Base-by-base conservation (phyloP, 1,140 invertebrate genomes). In the Drosophila virilis region DNA sequence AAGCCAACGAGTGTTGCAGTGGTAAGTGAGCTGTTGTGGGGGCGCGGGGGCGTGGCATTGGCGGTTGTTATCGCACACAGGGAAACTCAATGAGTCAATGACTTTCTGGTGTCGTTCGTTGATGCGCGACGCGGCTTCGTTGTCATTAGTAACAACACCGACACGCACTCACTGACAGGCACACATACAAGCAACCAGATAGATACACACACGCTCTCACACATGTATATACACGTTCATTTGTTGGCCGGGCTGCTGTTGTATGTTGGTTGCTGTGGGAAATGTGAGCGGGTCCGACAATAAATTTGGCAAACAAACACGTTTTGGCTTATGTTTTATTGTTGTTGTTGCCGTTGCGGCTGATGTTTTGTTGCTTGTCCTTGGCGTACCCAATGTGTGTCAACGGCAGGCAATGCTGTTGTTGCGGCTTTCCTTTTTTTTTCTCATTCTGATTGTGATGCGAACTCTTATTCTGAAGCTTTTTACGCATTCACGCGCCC, bases 291-390 rank as follows among this genome's bases (percentile, higher is more conserved):
- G 64, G 64, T 68, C 61, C 73, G 77, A 67, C 70, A 86, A 83
- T 88, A 88, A 82, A 89, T 88, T 88, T 88, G 83, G 83, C 83
- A 83, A 74, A 67, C 83, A 88, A 88, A 88, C 83, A 88, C 73
- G 77, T 86, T 89, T 88, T 74, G 73, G 73, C 67, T 75, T 75
- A 75, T 75, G 73, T 71, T 75, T 75, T 75, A 75, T 71, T 75
- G 60, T 65, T 75, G 72, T 58, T 67, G 78, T 62, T 78, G 60
- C 22, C 57, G 43, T 62, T 83, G 76, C 65, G 74, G 75, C 43
- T 73, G 60, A 60, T 80, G 78, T 77, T 80, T 43, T 57, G 76
- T 55, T 66, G 54, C 61, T 28, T 69, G 83, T 86, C 82, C 82
- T 86, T 86, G 82, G 79, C 65, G 65, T 62, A 69, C 76, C 82